Conservation (phyloP, 2,113 vertebrate species). For the Dendropsophus ebraccatus region DNA sequence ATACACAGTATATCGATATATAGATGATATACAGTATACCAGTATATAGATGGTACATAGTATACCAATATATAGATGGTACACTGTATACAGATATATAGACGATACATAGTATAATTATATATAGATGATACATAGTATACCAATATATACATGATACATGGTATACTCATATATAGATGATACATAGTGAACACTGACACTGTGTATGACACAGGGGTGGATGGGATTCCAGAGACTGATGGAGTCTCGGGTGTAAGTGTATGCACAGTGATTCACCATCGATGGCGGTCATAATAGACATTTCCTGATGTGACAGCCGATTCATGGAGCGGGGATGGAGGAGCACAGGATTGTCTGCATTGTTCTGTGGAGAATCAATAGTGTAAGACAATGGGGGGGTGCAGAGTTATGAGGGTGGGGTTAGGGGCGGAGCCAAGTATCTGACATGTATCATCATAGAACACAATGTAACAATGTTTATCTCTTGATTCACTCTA, state of each 20-base stretch:
- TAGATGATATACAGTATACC: too few species aligned
- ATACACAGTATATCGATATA: too few species aligned
- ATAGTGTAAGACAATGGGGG: not conserved
- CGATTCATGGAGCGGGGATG: not conserved
- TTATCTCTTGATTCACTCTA: conserved; percentile 5
- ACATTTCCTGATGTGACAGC: not conserved
- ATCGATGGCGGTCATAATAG: not conserved
- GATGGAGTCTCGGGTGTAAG: not conserved
- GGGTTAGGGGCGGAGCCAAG: not conserved
- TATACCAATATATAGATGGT: too few species aligned
- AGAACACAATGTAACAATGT: not conserved
- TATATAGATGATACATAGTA: too few species aligned
- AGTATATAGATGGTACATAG: too few species aligned
- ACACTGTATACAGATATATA: too few species aligned
- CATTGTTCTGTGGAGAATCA: not conserved
- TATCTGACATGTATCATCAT: not conserved
- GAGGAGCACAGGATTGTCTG: not conserved
- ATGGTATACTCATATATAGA: too few species aligned
- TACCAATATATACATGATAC: too few species aligned
- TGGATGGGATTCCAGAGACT: too few species aligned
- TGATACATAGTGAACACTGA: too few species aligned
- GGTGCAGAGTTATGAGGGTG: not conserved
- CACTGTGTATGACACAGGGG: too few species aligned
- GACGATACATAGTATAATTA: too few species aligned
- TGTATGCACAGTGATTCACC: not conserved